Percentiles rank a stretch among this genome's conserved stretches.
phyloP scores from a whole-genome alignment of 2,113 vertebrate species.

The Tetrax tetrax region DNA sequence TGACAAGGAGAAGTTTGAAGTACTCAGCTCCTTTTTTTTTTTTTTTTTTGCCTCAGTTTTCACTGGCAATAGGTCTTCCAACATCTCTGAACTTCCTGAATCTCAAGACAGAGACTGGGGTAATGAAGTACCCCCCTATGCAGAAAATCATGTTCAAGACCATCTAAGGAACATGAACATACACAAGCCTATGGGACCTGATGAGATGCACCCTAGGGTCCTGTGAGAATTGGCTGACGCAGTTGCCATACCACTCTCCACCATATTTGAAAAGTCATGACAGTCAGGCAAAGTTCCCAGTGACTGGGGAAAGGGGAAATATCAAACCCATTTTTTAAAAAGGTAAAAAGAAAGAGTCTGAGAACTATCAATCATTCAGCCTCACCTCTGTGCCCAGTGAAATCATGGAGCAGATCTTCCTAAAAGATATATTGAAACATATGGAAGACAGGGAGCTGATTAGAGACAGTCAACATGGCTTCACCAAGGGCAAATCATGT shows the following conservation, averaged over 20 bases:
- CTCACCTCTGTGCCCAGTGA: neutral
- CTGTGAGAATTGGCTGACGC: neutral
- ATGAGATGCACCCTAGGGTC: neutral
- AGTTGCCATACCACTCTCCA: neutral
- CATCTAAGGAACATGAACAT: no score
- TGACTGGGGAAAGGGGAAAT: neutral
- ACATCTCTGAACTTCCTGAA: neutral
- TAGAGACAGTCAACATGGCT: neutral
- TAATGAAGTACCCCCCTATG: neutral
- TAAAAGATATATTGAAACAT: neutral
- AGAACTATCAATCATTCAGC: accelerated
- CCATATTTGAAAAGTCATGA: neutral
- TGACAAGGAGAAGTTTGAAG: neutral
- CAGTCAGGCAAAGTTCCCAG: neutral
- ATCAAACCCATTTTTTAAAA: neutral
- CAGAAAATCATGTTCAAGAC: neutral
- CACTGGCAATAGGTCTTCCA: neutral
- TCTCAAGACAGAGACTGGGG: neutral
- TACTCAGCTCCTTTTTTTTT: neutral
- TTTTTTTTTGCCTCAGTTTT: neutral
- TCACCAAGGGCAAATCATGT: neutral
- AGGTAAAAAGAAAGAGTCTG: neutral
- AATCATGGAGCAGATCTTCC: neutral
- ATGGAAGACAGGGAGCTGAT: neutral
- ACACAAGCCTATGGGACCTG: neutral